Evolutionary conservation across 1,140 invertebrate genomes (phyloP), one percentile per base, ranked within the genome.

Genomic region (Drosophila busckii): DNA sequence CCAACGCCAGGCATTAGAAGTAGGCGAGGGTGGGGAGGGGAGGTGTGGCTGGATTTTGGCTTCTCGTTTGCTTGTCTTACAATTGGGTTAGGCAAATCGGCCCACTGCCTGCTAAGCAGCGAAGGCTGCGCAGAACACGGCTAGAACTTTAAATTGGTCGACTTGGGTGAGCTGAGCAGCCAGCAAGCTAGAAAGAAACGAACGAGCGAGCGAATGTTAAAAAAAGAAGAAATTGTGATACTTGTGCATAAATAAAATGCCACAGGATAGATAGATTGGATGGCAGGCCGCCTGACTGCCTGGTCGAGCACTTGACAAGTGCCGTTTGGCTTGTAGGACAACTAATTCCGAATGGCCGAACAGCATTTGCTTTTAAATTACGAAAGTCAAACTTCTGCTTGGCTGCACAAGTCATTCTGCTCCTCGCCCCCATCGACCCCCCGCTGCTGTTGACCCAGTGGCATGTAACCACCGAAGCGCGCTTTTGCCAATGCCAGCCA

Each of bases 221-320:
- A n/a, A n/a, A n/a, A n/a, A n/a, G n/a, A 19, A 48, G 34, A 28
- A 67, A 73, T 73, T 70, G 52, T 70, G 61, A 61, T 63, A 54
- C 66, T 70, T 78, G 37, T 71, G 71, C 71, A 78, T 78, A 73
- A 80, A 80, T 55, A 61, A 68, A 78, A 78, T 60, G 45, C 42
- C 37, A 58, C 40, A 67, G 41, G n/a, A 58, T 70, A 70, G 66
- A 46, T 46, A 50, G 60, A 70, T 60, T 46, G 42, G 37, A 25
- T 38, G 31, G 8, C 35, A 42, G 26, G n/a, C 28, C 34, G 22
- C n/a, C 35, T 17, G 22, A 20, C 34, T 6, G 12, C 32, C 32
- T 15, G n/a, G 25, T 15, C 26, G 20, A 32, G 46, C 35, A 58
- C 54, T 58, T 40, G 38, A 45, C 55, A 52, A 37, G 50, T 44